Conservation (phyloP, 1,140 invertebrate genomes). For the Tenebrio molitor region DNA sequence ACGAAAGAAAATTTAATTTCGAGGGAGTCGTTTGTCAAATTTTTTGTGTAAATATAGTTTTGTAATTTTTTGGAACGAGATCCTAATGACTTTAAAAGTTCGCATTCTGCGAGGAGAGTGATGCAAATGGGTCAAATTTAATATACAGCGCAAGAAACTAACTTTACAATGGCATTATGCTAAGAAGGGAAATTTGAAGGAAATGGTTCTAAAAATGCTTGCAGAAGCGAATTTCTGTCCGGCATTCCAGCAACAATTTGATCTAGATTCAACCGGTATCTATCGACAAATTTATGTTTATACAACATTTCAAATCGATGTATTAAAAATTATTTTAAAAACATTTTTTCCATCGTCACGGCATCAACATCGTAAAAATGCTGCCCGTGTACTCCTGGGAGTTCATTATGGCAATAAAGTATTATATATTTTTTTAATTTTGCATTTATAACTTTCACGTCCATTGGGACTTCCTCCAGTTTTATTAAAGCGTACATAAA, state of each 20-base stretch:
- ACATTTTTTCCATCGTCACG: too few species aligned
- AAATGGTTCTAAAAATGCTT: neutral
- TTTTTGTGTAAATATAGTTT: too few species aligned
- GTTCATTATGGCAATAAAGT: slow-evolving; percentile 2
- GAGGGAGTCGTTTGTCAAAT: too few species aligned
- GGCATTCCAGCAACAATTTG: too few species aligned
- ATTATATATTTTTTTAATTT: slow-evolving; percentile 24
- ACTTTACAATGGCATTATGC: slow-evolving; percentile 6
- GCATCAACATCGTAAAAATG: too few species aligned
- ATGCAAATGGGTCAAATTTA: slow-evolving; percentile 7
- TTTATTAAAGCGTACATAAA: slow-evolving; percentile 27
- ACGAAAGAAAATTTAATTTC: too few species aligned
- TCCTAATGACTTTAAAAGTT: neutral
- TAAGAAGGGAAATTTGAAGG: neutral
- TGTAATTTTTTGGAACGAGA: too few species aligned
- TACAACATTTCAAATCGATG: too few species aligned
- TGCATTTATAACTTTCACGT: slow-evolving; percentile 6
- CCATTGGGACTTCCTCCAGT: neutral
- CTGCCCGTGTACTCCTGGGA: neutral
- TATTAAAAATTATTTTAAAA: too few species aligned
- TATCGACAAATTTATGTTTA: too few species aligned
- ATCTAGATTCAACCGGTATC: too few species aligned
- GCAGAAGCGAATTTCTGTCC: too few species aligned
- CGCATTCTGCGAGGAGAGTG: neutral
- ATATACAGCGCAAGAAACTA: slow-evolving; percentile 5